These are phyloP conservation scores for Urechis unicinctus DNA, from an alignment of 2,888 invertebrate genomes.

Conservation along the genomic window DNA sequence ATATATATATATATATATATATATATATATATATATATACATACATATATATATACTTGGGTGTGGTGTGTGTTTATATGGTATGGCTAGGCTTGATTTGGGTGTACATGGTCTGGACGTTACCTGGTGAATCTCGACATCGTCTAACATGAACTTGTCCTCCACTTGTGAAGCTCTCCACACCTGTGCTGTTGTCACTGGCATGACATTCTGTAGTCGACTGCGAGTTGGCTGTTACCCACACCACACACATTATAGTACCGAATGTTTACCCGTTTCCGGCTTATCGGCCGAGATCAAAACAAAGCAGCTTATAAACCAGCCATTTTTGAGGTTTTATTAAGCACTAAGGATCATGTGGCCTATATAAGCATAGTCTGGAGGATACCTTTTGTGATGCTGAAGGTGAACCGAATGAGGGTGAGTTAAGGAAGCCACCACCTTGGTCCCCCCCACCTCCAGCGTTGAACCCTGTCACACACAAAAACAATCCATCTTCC, in stretches of 20 bases:
- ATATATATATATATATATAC: constrained; percentile 2
- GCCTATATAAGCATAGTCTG: too few relatives aligned
- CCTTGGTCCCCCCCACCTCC: constrained; percentile 17
- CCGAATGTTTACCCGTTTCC: constrained; percentile 5
- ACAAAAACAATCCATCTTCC: too few relatives aligned
- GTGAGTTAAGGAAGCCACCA: constrained; percentile 18
- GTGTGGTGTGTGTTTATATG: too few relatives aligned
- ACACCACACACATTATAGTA: not conserved
- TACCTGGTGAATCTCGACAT: constrained; percentile 28
- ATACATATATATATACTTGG: not conserved
- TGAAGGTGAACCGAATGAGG: too few relatives aligned
- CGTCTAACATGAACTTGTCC: constrained; percentile 37
- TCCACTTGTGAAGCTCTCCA: constrained; percentile 33
- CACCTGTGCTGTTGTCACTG: constrained; percentile 40
- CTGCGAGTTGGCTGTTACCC: constrained; percentile 2
- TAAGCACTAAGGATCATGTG: not conserved
- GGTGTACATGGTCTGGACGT: too few relatives aligned
- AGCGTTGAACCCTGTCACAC: too few relatives aligned
- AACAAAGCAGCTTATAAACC: too few relatives aligned
- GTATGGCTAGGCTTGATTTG: too few relatives aligned
- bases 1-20: constrained; percentile 2
- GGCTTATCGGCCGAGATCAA: too few relatives aligned
- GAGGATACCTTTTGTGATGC: too few relatives aligned
- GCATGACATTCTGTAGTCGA: constrained; percentile 29
- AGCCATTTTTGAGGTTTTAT: too few relatives aligned